Evolutionary conservation across 2,888 invertebrate species (phyloP).

Genomic region (Heliothis peltigera): DNA sequence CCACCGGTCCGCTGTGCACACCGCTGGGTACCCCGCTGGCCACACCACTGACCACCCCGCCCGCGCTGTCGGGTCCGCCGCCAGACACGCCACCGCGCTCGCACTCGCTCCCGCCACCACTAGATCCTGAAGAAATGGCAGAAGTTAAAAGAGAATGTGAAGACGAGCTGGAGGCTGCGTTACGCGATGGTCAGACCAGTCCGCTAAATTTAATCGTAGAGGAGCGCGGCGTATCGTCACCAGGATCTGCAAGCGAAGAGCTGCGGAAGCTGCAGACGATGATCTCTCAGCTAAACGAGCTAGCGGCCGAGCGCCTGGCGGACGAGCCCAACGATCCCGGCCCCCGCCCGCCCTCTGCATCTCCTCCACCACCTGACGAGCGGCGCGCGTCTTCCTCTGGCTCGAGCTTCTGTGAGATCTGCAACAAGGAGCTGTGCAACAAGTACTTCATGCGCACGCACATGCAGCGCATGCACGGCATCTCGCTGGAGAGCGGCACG

Average conservation of each 20-base stretch:
- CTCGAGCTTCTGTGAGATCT: slow-evolving; percentile 98
- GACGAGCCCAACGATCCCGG: slow-evolving; percentile 78
- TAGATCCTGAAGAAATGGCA: slow-evolving; percentile 78
- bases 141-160: slow-evolving; percentile 89
- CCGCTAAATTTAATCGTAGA: slow-evolving; percentile 94
- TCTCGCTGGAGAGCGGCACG: slow-evolving; percentile 97
- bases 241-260: slow-evolving; percentile 94
- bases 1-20: slow-evolving; percentile 53
- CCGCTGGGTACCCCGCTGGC: slow-evolving; percentile 82
- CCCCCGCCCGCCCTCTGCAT: slow-evolving; percentile 78
- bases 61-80: slow-evolving; percentile 92
- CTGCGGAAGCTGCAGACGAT: slow-evolving; percentile 96
- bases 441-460: slow-evolving; percentile 99
- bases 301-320: slow-evolving; percentile 90
- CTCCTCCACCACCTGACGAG: slow-evolving; percentile 83
- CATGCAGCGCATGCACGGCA: slow-evolving; percentile 99
- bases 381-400: slow-evolving; percentile 91
- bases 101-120: slow-evolving; percentile 77
- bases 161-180: slow-evolving; percentile 82
- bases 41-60: slow-evolving; percentile 91
- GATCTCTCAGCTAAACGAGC: slow-evolving; percentile 96
- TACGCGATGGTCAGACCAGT: slow-evolving; percentile 92
- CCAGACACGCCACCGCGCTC: slow-evolving; percentile 91
- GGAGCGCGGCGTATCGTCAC: slow-evolving; percentile 90
- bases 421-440: slow-evolving; percentile 99